A percentile compares a stretch with the other conserved stretches of the same genome.
Evolutionary conservation across 2,888 invertebrate species (phyloP).

Genomic region (Oxyteleia sp.): DNA sequence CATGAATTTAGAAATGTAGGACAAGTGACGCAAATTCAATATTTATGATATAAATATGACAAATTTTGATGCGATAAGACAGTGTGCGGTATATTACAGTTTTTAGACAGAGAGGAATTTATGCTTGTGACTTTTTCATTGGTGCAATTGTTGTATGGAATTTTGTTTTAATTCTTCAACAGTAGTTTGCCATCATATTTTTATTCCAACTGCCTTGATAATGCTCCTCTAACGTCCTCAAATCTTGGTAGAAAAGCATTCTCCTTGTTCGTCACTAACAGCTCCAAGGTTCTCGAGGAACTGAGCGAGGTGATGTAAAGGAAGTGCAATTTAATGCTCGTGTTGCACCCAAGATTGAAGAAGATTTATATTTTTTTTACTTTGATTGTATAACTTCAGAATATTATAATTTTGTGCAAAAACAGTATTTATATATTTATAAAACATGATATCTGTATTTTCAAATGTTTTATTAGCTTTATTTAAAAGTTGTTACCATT

Average conservation of each 20-base stretch:
- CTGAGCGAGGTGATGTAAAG: slow-evolving; percentile 59
- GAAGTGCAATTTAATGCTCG: slow-evolving; percentile 80
- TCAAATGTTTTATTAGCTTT: too few relatives aligned
- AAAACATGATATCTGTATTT: too few relatives aligned
- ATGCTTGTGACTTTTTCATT: neutral
- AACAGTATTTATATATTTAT: too few relatives aligned
- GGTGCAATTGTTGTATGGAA: neutral
- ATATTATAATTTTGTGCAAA: slow-evolving; percentile 66
- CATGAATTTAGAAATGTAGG: neutral
- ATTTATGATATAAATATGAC: neutral
- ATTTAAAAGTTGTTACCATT: too few relatives aligned
- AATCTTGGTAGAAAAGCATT: slow-evolving; percentile 82
- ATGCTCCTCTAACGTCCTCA: slow-evolving; percentile 80
- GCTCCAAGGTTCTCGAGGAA: slow-evolving; percentile 82
- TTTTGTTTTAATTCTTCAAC: slow-evolving; percentile 1
- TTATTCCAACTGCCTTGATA: slow-evolving; percentile 77
- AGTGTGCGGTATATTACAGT: neutral
- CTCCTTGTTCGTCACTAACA: slow-evolving; percentile 81
- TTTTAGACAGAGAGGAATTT: slow-evolving; percentile 2
- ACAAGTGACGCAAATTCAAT: neutral
- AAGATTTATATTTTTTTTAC: too few relatives aligned
- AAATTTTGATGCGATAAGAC: neutral
- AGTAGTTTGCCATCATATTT: slow-evolving; percentile 8
- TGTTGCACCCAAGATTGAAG: slow-evolving; percentile 72
- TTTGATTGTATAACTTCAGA: too few relatives aligned